Evolutionary conservation across 2,888 invertebrate genomes (phyloP).

Genomic region (Sycophila texana): DNA sequence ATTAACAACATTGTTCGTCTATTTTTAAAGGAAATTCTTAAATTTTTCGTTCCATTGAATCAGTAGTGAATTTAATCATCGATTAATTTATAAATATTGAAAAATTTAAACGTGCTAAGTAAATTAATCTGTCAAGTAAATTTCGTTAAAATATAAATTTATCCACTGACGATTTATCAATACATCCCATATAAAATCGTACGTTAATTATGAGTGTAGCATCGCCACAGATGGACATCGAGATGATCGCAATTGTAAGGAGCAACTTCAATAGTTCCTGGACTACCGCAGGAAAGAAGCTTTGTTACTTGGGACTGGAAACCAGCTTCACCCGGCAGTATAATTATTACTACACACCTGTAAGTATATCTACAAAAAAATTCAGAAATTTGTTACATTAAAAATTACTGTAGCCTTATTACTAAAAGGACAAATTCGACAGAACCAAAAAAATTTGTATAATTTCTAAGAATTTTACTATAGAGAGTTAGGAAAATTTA

Average conservation of each 20-base stretch:
- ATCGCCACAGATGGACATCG: neutral
- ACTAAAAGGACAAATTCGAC: neutral
- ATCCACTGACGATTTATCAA: too few relatives aligned
- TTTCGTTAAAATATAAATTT: too few relatives aligned
- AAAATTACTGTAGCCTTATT: too few relatives aligned
- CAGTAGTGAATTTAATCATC: too few relatives aligned
- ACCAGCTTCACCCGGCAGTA: neutral
- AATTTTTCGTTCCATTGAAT: too few relatives aligned
- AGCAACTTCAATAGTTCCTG: neutral
- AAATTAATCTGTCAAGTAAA: too few relatives aligned
- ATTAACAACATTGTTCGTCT: too few relatives aligned
- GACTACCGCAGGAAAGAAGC: slow-evolving; percentile 22
- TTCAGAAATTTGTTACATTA: too few relatives aligned
- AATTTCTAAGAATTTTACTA: neutral
- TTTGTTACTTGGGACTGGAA: slow-evolving; percentile 38
- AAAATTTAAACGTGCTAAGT: too few relatives aligned
- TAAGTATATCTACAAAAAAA: neutral
- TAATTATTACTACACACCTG: slow-evolving; percentile 24
- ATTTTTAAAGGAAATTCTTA: too few relatives aligned
- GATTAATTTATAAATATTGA: too few relatives aligned
- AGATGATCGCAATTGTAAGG: slow-evolving; percentile 31
- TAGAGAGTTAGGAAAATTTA: too few relatives aligned
- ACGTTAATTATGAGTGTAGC: neutral
- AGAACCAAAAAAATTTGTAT: neutral
- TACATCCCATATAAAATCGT: neutral